Base-by-base conservation (phyloP, 2,113 vertebrate species). In the Hystrix cristata region DNA sequence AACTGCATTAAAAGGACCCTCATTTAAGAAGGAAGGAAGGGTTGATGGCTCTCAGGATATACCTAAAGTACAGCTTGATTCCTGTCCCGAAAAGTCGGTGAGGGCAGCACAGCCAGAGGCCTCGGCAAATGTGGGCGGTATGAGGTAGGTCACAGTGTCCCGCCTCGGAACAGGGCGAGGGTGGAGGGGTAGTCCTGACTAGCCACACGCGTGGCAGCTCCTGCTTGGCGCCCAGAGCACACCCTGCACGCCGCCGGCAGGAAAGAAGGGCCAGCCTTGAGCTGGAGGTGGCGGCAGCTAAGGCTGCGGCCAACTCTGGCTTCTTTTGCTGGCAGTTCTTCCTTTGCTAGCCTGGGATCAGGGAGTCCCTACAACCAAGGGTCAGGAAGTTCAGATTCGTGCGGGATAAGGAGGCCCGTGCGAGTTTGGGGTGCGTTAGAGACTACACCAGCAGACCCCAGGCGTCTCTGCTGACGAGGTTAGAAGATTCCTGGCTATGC, bases 231-330 rank as follows among this genome's bases (percentile, higher is more conserved):
- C 10, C 21, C n/a, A 1, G 43, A n/a, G 60, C 21, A 31, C 76
- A 48, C 46, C 62, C 48, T 19, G 1, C 3, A 0, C 7, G 59
- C 15, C 11, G 6, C 3, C 0, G 10, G 31, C 3, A 9, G 69
- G 19, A n/a, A 4, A 10, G 59, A 89, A 95, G 27, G 43, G 19
- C 0, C 0, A 21, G 15, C n/a, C 21, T 34, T 34, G 19, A 43
- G 38, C 15, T 34, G 13, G 12, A 46, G 48, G 74, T 48, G 2
- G n/a, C 43, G 18, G 43, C 11, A 0, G 14, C 38, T 43, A 51
- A 86, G 51, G 46, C n/a, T 0, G n/a, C 8, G 25, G 48, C 51
- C 76, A 18, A 48, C 2, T 14, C 38, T n/a, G n/a, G 11, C 13
- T 1, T 53, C 69, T 94, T 85, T 81, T 60, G 27, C 29, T 38